These are phyloP conservation scores for Pelobates fuscus DNA, from an alignment of 2,113 vertebrate genomes.

Conservation along the genomic window DNA sequence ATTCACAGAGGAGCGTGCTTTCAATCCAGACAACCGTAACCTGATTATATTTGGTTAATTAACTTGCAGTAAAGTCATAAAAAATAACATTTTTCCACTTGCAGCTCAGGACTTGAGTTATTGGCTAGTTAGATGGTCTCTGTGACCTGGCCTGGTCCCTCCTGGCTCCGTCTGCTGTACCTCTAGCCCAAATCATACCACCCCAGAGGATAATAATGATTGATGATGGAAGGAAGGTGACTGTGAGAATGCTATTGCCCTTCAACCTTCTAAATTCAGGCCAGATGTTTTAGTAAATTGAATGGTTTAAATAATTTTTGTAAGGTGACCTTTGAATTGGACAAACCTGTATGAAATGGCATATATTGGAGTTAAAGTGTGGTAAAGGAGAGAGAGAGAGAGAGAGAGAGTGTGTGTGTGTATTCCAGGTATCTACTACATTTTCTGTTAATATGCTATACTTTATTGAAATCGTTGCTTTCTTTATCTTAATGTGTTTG, in stretches of 20 bases:
- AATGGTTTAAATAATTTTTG: neutral
- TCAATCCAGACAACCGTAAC: no score
- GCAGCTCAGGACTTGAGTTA: constrained; percentile 28
- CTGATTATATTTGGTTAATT: constrained; percentile 1
- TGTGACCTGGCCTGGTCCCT: constrained; percentile 4
- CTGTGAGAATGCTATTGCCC: constrained; percentile 50
- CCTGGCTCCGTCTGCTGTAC: neutral
- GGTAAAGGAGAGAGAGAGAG: no score
- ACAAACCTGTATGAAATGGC: no score
- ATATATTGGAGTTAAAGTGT: no score
- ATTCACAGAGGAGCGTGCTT: no score
- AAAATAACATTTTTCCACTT: constrained; percentile 22
- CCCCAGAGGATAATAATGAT: constrained; percentile 45
- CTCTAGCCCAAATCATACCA: constrained; percentile 21
- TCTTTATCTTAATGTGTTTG: no score
- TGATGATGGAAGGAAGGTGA: constrained; percentile 14
- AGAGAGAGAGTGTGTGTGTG: no score
- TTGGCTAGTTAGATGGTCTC: neutral
- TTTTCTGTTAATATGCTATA: no score
- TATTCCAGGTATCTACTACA: no score
- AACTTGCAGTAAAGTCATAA: neutral
- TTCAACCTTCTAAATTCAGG: constrained; percentile 59
- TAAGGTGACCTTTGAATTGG: constrained; percentile 37
- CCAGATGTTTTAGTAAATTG: constrained; percentile 50
- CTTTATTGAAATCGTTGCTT: no score